Evolutionary conservation across 2,888 invertebrate genomes (phyloP).

Genomic region (Steinernema carpocapsae): DNA sequence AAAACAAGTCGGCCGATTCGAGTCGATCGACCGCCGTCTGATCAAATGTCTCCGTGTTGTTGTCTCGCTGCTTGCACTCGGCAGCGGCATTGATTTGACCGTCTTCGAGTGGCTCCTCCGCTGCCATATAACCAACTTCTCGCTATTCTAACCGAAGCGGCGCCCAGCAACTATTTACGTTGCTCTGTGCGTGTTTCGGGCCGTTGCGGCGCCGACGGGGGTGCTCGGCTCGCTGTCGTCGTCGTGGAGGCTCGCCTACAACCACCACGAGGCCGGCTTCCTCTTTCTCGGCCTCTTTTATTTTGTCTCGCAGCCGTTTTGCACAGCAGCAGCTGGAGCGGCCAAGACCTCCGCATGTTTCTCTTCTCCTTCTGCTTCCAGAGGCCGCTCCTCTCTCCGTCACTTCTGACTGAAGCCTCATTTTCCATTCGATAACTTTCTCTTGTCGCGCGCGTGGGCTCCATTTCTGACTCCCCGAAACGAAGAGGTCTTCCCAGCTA

Average conservation of each 20-base stretch:
- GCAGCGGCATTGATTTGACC: slow-evolving; percentile 4
- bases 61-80: too few species aligned
- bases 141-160: too few species aligned
- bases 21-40: too few species aligned
- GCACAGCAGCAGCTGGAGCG: background rate
- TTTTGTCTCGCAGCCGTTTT: slow-evolving; percentile 11
- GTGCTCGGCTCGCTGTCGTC: background rate
- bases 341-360: background rate
- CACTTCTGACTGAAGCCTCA: slow-evolving; percentile 12
- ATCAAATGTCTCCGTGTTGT: too few species aligned
- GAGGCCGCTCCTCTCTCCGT: background rate
- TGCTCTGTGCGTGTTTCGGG: slow-evolving; percentile 10
- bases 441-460: slow-evolving; percentile 4
- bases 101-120: background rate
- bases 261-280: background rate
- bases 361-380: background rate
- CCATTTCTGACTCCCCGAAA: background rate
- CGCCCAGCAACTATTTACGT: background rate
- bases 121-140: too few species aligned
- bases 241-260: too few species aligned
- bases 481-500: too few species aligned
- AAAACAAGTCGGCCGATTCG: too few species aligned
- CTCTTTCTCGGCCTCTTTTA: background rate
- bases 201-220: background rate
- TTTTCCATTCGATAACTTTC: too few species aligned